These are phyloP conservation scores for Luscinia luscinia DNA, from an alignment of 2,797 vertebrate genomes.

Conservation along the genomic window DNA sequence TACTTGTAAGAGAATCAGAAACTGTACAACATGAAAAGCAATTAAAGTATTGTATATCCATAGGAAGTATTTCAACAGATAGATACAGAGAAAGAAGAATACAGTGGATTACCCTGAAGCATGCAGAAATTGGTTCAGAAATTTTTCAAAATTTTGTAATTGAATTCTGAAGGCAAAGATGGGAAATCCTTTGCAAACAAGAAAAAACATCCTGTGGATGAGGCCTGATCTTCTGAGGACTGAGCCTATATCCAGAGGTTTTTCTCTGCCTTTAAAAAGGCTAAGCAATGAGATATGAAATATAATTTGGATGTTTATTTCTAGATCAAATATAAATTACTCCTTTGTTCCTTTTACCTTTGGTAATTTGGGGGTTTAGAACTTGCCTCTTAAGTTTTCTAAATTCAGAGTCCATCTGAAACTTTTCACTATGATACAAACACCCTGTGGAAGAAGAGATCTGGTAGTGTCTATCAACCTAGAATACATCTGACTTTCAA, in stretches of 20 bases:
- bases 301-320: background rate
- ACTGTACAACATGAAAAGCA: background rate
- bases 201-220: background rate
- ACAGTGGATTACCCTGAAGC: slow-evolving; percentile 28
- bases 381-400: background rate
- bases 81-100: background rate
- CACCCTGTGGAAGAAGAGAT: background rate
- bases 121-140: slow-evolving; percentile 1
- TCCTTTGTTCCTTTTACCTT: background rate
- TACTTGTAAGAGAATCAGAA: slow-evolving; percentile 25
- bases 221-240: background rate
- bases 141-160: slow-evolving; percentile 20
- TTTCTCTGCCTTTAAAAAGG: background rate
- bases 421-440: background rate
- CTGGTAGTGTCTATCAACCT: background rate
- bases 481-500: background rate
- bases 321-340: background rate
- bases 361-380: background rate
- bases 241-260: background rate
- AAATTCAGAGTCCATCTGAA: background rate
- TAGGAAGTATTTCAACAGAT: background rate
- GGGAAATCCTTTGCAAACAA: slow-evolving; percentile 18
- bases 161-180: slow-evolving; percentile 31
- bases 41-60: background rate
- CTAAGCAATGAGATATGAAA: background rate